phyloP scores from a whole-genome alignment of 2,797 vertebrate genomes.

The Taenioides sp. region DNA sequence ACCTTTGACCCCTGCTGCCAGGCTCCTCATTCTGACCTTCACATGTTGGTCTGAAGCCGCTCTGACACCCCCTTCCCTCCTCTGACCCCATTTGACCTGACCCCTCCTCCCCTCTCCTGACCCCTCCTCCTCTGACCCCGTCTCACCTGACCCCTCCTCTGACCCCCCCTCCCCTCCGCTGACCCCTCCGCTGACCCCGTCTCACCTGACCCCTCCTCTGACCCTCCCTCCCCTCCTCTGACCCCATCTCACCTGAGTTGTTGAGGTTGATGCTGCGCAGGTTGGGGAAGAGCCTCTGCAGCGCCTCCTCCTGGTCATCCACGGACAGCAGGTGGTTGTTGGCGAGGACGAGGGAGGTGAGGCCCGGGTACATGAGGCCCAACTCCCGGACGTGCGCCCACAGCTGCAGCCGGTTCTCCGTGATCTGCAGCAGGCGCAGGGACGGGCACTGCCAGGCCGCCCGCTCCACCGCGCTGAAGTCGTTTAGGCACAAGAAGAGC shows the following conservation, averaged over 20 bases:
- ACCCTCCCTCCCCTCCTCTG: too few species aligned
- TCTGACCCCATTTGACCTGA: too few species aligned
- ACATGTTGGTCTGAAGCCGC: too few species aligned
- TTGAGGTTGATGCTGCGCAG: slow-evolving; percentile 93
- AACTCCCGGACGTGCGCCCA: slow-evolving; percentile 94
- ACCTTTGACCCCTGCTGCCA: too few species aligned
- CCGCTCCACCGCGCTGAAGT: slow-evolving; percentile 84
- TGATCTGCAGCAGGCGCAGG: slow-evolving; percentile 94
- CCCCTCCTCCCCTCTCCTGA: too few species aligned
- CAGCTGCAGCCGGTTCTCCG: slow-evolving; percentile 92
- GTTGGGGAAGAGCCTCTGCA: slow-evolving; percentile 88
- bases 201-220: too few species aligned
- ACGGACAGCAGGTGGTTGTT: slow-evolving; percentile 89
- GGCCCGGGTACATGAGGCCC: slow-evolving; percentile 89
- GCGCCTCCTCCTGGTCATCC: slow-evolving; percentile 82
- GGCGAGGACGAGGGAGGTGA: slow-evolving; percentile 89
- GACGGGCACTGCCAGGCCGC: slow-evolving; percentile 67
- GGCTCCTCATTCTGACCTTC: too few species aligned
- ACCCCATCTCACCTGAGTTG: slow-evolving; percentile 86
- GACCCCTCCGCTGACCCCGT: slow-evolving; percentile 40
- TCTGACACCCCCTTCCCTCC: too few species aligned
- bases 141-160: too few species aligned
- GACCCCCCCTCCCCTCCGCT: slow-evolving; percentile 61
- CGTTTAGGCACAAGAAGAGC: slow-evolving; percentile 97
- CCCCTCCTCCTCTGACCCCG: too few species aligned